Conservation (phyloP, 2,888 invertebrate genomes). For the Clostera curtula region DNA sequence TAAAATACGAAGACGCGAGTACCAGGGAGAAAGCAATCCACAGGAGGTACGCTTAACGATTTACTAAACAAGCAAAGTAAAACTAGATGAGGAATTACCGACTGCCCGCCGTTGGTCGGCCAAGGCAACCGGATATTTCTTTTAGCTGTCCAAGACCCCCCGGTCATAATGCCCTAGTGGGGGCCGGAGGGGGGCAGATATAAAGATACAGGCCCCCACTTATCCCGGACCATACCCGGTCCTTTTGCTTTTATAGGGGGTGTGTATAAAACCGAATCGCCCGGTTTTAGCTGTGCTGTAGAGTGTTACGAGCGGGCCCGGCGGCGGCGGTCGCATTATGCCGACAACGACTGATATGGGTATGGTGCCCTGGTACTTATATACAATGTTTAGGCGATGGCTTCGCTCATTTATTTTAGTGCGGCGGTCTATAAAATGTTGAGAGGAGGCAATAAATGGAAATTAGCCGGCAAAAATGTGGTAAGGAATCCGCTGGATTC, state of each 20-base stretch:
- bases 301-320: slow-evolving; percentile 70
- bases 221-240: slow-evolving; percentile 70
- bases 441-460: slow-evolving; percentile 37
- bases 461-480: slow-evolving; percentile 22
- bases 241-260: slow-evolving; percentile 75
- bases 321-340: slow-evolving; percentile 60
- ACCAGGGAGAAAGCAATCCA: slow-evolving; percentile 33
- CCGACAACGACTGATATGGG: slow-evolving; percentile 55
- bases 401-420: slow-evolving; percentile 49
- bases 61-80: slow-evolving; percentile 66
- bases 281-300: slow-evolving; percentile 72
- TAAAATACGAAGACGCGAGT: slow-evolving; percentile 20
- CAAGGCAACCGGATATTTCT: slow-evolving; percentile 72
- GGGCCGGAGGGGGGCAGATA: slow-evolving; percentile 66
- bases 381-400: slow-evolving; percentile 55
- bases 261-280: slow-evolving; percentile 75
- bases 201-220: slow-evolving; percentile 74
- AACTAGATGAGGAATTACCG: slow-evolving; percentile 64
- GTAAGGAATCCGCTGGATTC: slow-evolving; percentile 11
- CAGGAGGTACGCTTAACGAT: slow-evolving; percentile 57
- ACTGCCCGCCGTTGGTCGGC: slow-evolving; percentile 52
- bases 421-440: slow-evolving; percentile 47
- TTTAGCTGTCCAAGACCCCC: slow-evolving; percentile 74
- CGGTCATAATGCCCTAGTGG: slow-evolving; percentile 68
- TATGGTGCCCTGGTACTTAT: slow-evolving; percentile 59